These are phyloP conservation scores for Salvelinus alpinus DNA, from an alignment of 2,113 vertebrate genomes.

Conservation along the genomic window DNA sequence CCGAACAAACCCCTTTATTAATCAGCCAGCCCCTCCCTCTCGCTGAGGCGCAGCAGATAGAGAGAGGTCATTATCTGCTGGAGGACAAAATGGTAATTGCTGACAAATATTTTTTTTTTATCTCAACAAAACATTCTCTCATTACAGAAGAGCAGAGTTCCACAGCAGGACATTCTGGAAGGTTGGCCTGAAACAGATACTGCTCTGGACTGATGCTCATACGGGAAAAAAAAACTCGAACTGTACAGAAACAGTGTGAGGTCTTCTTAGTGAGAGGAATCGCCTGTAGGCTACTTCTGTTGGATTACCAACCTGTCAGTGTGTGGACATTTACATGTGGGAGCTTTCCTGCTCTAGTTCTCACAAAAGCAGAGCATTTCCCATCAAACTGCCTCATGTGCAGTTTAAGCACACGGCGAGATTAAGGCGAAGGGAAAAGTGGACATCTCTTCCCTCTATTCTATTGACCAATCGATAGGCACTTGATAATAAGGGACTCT, in stretches of 20 bases:
- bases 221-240: slow-evolving; percentile 29
- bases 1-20: slow-evolving; percentile 63
- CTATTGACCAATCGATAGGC: no score
- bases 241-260: slow-evolving; percentile 37
- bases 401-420: slow-evolving; percentile 13
- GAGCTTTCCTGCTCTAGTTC: slow-evolving; percentile 40
- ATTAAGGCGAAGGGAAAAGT: no score
- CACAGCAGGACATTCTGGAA: slow-evolving; percentile 29
- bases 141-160: slow-evolving; percentile 50
- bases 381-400: slow-evolving; percentile 19
- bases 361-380: slow-evolving; percentile 39
- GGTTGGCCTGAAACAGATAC: slow-evolving; percentile 51
- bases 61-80: slow-evolving; percentile 37
- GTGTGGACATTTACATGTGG: slow-evolving; percentile 16
- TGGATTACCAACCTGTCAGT: slow-evolving; percentile 16
- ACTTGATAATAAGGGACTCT: no score
- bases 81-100: slow-evolving; percentile 24
- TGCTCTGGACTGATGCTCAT: slow-evolving; percentile 16
- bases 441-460: no score
- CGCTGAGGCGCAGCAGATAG: not conserved
- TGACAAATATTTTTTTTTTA: slow-evolving; percentile 50
- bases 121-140: slow-evolving; percentile 50
- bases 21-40: slow-evolving; percentile 34
- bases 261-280: slow-evolving; percentile 6
- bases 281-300: slow-evolving; percentile 18